Percentiles rank a stretch among this genome's conserved stretches.
phyloP scores from a whole-genome alignment of 1,140 invertebrate species.

The Halictus rubicundus region DNA sequence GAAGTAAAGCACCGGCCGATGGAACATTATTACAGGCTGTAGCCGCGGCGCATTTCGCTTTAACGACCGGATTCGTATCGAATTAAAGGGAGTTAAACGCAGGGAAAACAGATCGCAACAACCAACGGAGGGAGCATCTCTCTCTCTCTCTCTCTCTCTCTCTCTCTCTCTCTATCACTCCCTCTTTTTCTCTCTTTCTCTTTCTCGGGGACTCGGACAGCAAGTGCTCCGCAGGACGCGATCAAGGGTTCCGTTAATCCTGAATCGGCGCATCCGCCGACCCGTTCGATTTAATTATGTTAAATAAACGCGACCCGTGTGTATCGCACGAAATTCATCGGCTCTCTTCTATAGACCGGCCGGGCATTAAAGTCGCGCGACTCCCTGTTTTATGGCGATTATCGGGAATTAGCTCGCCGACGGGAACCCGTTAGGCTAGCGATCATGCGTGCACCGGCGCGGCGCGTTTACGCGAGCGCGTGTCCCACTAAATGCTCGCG shows the following conservation, averaged over 20 bases:
- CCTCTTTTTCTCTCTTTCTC: no score
- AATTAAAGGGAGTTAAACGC: not conserved
- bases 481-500: no score
- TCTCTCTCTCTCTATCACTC: no score
- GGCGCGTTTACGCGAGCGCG: no score
- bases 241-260: not conserved
- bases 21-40: not conserved
- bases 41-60: not conserved
- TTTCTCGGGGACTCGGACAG: no score
- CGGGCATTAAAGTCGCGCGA: slow-evolving; percentile 1
- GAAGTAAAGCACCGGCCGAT: not conserved
- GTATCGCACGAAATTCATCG: not conserved
- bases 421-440: not conserved
- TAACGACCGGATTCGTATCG: not conserved
- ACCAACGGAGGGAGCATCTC: no score
- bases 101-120: no score
- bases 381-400: not conserved
- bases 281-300: slow-evolving; percentile 8
- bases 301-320: not conserved
- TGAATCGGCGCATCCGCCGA: no score
- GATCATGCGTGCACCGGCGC: no score
- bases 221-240: not conserved
- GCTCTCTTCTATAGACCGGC: not conserved
- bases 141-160: no score
- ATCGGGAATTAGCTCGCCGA: not conserved